Evolutionary conservation across 2,797 vertebrate species (phyloP), one percentile per base, ranked within the genome.

Genomic region (Artibeus jamaicensis): DNA sequence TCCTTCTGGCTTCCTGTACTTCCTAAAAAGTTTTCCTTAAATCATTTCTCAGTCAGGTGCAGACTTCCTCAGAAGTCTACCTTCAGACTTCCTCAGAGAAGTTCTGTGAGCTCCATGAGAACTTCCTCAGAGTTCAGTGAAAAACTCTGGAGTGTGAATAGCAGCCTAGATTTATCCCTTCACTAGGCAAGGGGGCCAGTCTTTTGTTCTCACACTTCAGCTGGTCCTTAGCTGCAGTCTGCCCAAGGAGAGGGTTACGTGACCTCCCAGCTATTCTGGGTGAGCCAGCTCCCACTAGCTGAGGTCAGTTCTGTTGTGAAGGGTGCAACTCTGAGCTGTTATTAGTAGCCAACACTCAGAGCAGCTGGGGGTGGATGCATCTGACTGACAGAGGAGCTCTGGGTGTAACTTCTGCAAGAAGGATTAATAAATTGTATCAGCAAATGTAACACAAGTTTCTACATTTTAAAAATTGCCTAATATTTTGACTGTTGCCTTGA

Each of bases 401-500:
- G 26, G 29, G 19, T 1, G 3, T 37, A 32, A 7, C 22, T 62
- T 44, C 57, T 84, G 16, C 3, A 16, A 59, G 15, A 76, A 37
- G n/a, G 15, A 53, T 55, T 71, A 84, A 42, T 79, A 42, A 53
- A 22, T 46, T 71, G 14, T n/a, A 42, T 21, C 86, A 24, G 21
- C n/a, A 85, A 78, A 74, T 77, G 44, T 26, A 22, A 76, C 32
- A 62, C 71, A 71, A 7, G 44, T 62, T 48, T 76, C 55, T 84
- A 29, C 32, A 89, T 50, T 78, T 90, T 26, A 86, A 65, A 79
- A 78, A 12, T 34, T 93, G 53, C 21, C 44, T 77, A 46, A 32
- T 86, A 50, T 67, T 95, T 90, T 94, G 9, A 50, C 9, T 62
- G 26, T 88, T 96, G 12, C 50, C 19, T 92, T 90, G 15, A 95